Base-by-base conservation (phyloP, 1,140 invertebrate species). In the Conus ventricosus region DNA sequence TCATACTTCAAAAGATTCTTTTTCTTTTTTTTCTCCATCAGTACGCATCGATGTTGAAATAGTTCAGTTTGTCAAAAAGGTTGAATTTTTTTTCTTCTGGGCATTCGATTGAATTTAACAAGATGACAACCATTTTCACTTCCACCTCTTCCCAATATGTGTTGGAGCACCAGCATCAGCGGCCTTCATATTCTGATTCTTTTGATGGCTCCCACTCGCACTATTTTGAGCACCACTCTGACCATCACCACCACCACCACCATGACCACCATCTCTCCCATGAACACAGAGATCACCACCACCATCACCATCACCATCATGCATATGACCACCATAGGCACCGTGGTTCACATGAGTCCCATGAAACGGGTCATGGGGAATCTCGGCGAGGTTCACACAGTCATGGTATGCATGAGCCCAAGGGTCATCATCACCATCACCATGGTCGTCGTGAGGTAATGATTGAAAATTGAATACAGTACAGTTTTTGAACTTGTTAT, bases 91-190 rank as follows among this genome's bases (percentile, higher is more conserved):
- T 51, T 54, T 10, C 15, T 27, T 23, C 51, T 13, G 55, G n/a
- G 53, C 25, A 67, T 60, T 84, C 53, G 23, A 78, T n/a, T 13
- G 20, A 27, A 63, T 13, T 57, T 53, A 57, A 11, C 39, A 67
- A 53, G 20, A 92, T 91, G 90, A 88, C 90, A 4, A 89, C 91
- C 23, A 91, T 92, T 23, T 90, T 92, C 71, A 91, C 91, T 39
- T 92, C 91, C 4, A 89, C 91, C 7, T 92, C 91, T 4, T 90
- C 90, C 6, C 90, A 92, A 85, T 92, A 90, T 80, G 91, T 91
- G 10, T 60, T 92, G 27, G 90, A 92, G 25, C 90, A 91, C 60
- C 91, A 92, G 81, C 53, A 88, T 55, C 90, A 90, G 27, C 90
- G 91, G 39, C 90, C 90, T 4, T 89, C 88, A 15, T 90, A 91